Base-by-base conservation (phyloP, 2,888 invertebrate species). In the Branchipolynoe longqiensis region DNA sequence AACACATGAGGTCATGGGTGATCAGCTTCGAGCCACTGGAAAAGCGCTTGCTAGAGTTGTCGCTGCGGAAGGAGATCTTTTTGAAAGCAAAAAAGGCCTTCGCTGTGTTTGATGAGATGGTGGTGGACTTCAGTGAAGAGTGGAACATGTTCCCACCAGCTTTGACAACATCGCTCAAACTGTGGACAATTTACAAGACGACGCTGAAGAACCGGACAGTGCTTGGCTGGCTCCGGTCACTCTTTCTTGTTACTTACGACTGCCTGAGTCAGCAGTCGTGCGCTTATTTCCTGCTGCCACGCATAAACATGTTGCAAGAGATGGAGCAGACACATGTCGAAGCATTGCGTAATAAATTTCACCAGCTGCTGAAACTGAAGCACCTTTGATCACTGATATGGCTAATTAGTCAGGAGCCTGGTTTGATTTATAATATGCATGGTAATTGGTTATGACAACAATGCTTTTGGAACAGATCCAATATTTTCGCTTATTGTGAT, bases 21-120 rank as follows among this genome's bases (percentile, higher is more conserved):
- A 78, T 78, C 6, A 78, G 78, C 54, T 78, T 78, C 28, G 78
- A 78, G 54, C 78, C 78, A 0, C 48, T 78, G 25, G 78, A 78
- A 22, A 6, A 78, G 31, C 25, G 78, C 25, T 28, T 78, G 12
- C 48, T 78, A 33, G 48, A 78, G 33, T 48, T 78, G 6, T 78
- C 48, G 31, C 28, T 78, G 33, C 6, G 28, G 6, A 78, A 28
- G 78, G 48, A 48, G 4, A 48, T 78, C 33, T 78, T 78, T 28
- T 1, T 1, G 1, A 40, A 28, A 6, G 78, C 78, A 1, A 78
- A 48, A 18, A 48, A 78, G 14, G 78, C 78, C 28, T 78, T 48
- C 48, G 48, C 41, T 25, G 18, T 78, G 31, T 78, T 78, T n/a
- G 78, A 78, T 48, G 41, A 41, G 28, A 48, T 78, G 41, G 78